phyloP scores from a whole-genome alignment of 2,797 vertebrate genomes.

The Benthosema pterotum region DNA sequence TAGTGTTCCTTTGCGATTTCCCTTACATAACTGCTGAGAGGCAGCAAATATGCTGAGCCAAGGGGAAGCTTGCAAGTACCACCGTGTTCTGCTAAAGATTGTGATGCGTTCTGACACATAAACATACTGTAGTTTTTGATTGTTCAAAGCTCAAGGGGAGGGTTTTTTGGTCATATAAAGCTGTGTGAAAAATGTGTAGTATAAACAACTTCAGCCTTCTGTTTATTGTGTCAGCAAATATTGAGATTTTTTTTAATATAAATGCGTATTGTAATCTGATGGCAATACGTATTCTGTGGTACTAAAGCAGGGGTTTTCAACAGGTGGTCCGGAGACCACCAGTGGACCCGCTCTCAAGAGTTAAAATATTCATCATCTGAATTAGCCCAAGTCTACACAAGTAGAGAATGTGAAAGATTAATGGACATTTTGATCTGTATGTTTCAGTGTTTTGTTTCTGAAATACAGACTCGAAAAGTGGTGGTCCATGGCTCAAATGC shows the following conservation, averaged over 20 bases:
- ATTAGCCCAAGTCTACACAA: no score
- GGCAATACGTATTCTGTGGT: no score
- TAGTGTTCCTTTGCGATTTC: slow-evolving; percentile 19
- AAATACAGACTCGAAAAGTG: no score
- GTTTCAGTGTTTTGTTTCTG: no score
- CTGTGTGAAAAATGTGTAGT: neutral
- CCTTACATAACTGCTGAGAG: slow-evolving; percentile 5
- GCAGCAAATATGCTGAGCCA: neutral
- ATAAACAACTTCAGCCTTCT: neutral
- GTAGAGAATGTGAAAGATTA: no score
- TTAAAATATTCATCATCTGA: no score
- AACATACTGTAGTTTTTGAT: neutral
- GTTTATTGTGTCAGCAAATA: neutral
- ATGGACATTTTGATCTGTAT: no score
- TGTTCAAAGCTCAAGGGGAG: neutral
- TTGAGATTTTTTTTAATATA: neutral
- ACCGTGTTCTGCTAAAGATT: neutral
- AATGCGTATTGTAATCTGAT: neutral
- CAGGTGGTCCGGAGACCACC: no score
- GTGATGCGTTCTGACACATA: neutral
- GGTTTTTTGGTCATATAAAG: neutral
- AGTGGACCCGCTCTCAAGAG: no score
- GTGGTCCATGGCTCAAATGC: no score
- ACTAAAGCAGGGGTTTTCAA: no score
- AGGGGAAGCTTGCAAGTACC: neutral